Conservation (phyloP, 1,140 invertebrate species). For the Lethrus apterus region DNA sequence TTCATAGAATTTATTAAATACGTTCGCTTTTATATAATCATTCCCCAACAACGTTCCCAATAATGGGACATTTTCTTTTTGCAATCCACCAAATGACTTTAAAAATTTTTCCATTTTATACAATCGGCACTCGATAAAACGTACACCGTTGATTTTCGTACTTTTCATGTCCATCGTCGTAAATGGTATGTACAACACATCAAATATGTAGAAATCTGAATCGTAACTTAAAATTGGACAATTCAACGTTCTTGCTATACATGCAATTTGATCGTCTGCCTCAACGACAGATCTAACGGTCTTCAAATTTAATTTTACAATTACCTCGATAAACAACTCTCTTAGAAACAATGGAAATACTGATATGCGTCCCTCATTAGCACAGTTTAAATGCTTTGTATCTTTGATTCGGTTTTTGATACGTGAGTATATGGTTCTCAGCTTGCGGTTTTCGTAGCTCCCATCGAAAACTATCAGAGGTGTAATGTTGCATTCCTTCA, state of each 20-base stretch:
- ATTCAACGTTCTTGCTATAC: slow-evolving; percentile 62
- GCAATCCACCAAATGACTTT: slow-evolving; percentile 55
- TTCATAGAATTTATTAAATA: slow-evolving; percentile 63
- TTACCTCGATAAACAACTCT: slow-evolving; percentile 62
- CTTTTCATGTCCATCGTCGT: slow-evolving; percentile 44
- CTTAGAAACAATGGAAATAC: slow-evolving; percentile 63
- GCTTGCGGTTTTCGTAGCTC: slow-evolving; percentile 65
- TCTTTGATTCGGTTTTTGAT: slow-evolving; percentile 54
- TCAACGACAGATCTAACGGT: slow-evolving; percentile 72
- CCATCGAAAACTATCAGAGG: slow-evolving; percentile 80
- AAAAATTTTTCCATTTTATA: slow-evolving; percentile 65
- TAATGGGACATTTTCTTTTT: slow-evolving; percentile 61
- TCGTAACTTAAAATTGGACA: slow-evolving; percentile 84
- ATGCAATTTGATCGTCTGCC: slow-evolving; percentile 78
- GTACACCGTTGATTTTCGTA: slow-evolving; percentile 24
- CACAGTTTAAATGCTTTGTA: slow-evolving; percentile 43
- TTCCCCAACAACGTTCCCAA: slow-evolving; percentile 78
- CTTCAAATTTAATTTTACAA: slow-evolving; percentile 55
- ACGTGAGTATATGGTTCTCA: slow-evolving; percentile 59
- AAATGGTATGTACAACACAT: slow-evolving; percentile 73
- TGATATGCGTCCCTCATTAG: slow-evolving; percentile 42
- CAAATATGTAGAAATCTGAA: slow-evolving; percentile 87
- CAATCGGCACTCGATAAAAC: slow-evolving; percentile 57
- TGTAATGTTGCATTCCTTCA: slow-evolving; percentile 65
- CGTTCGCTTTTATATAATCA: slow-evolving; percentile 67